Evolutionary conservation across 2,888 invertebrate genomes (phyloP).

Genomic region (Noctuana brunneofusca): DNA sequence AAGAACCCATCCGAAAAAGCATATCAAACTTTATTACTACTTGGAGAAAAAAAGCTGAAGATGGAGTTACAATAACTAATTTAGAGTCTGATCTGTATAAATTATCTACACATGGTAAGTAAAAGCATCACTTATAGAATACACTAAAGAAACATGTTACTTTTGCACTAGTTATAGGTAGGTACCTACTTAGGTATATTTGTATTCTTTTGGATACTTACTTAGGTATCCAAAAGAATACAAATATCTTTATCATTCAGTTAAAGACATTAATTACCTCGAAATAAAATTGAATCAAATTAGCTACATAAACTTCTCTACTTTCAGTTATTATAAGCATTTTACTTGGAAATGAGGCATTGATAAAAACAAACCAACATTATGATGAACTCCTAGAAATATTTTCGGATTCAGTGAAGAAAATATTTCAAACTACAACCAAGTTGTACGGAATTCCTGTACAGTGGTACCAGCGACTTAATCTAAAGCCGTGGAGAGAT

Average conservation of each 20-base stretch:
- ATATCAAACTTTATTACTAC: constrained; percentile 78
- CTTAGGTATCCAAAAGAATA: too few relatives aligned
- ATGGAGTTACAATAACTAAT: constrained; percentile 62
- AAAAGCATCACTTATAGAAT: neutral
- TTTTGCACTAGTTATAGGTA: too few relatives aligned
- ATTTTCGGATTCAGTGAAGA: constrained; percentile 85
- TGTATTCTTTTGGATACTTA: too few relatives aligned
- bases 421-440: constrained; percentile 89
- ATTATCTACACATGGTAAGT: constrained; percentile 90
- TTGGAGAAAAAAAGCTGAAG: constrained; percentile 70
- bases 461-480: constrained; percentile 83
- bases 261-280: too few relatives aligned
- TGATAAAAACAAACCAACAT: constrained; percentile 47
- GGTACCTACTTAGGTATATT: too few relatives aligned
- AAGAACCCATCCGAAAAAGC: constrained; percentile 79
- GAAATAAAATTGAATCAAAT: constrained; percentile 37
- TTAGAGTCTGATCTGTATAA: constrained; percentile 88
- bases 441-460: constrained; percentile 87
- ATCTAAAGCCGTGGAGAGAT: constrained; percentile 87
- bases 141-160: too few relatives aligned
- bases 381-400: constrained; percentile 74
- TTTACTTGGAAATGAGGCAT: constrained; percentile 63
- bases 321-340: constrained; percentile 81
- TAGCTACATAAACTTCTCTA: too few relatives aligned
- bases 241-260: too few relatives aligned